Conservation (phyloP, 2,888 invertebrate genomes). For the Drosophila neutralis region DNA sequence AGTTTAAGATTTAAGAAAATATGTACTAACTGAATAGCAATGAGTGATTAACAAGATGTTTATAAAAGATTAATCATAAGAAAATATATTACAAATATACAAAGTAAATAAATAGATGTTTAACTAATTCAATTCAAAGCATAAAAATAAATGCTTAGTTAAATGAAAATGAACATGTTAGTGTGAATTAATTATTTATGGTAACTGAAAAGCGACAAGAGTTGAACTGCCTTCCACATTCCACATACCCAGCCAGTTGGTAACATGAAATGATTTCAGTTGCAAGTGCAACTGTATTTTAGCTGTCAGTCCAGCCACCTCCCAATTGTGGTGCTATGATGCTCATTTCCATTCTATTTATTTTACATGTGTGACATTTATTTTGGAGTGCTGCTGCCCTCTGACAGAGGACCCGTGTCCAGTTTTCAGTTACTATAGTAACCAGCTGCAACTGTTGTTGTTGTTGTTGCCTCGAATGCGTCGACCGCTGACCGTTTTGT, state of each 20-base stretch:
- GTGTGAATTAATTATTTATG: not conserved
- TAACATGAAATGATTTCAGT: not conserved
- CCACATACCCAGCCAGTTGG: not conserved
- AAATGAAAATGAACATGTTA: not conserved
- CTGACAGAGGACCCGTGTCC: constrained; percentile 40
- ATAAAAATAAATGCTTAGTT: not conserved
- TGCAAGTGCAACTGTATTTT: constrained; percentile 24
- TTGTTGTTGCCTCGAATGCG: constrained; percentile 37
- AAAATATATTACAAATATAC: not conserved
- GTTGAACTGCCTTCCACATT: not conserved
- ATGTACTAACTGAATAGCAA: not conserved
- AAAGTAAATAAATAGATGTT: not conserved
- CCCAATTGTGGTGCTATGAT: constrained; percentile 6
- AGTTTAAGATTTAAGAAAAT: not conserved
- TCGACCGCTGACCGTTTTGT: constrained; percentile 63
- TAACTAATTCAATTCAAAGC: not conserved
- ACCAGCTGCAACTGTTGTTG: constrained; percentile 9
- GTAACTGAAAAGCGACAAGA: too few species aligned
- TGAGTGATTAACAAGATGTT: not conserved
- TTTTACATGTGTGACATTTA: constrained; percentile 76
- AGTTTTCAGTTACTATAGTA: not conserved
- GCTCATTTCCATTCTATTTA: constrained; percentile 80
- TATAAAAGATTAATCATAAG: not conserved
- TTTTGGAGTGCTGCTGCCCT: constrained; percentile 57
- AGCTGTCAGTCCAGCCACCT: constrained; percentile 33